Base-by-base conservation (phyloP, 2,797 vertebrate genomes). In the Sciaenops ocellatus region DNA sequence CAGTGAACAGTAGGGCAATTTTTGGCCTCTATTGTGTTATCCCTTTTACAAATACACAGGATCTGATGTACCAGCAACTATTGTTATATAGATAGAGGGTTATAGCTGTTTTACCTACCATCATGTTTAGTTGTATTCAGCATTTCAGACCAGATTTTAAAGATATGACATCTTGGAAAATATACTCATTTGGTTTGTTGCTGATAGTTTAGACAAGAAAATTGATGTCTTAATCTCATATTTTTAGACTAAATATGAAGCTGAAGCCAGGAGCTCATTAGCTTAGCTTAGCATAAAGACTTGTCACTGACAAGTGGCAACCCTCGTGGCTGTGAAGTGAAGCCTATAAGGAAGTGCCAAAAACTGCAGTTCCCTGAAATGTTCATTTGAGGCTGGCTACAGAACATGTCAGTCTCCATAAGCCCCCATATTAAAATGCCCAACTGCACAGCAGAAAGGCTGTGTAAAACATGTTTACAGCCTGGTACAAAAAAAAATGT, bases 1-100 rank as follows among this genome's bases (percentile, higher is more conserved):
- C 76, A 79, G 72, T 62, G 52, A 79, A 79, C 51, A 75, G 61
- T 34, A 24, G 30, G 15, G 46, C 70, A 48, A 54, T 24, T 77
- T 38, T 63, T 66, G 44, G 67, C 69, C 57, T 85, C 3, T 67
- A 18, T 48, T 48, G 51, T 78, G 85, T 72, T 8, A 78, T 82
- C 69, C 22, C n/a, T 74, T 77, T 61, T 50, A 66, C 38, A 76
- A 76, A 85, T 61, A 76, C 50, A 34, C 44, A 56, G 7, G 59
- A 69, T 65, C 55, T 12, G 75, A 79, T 62, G 63, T 72, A 54
- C 51, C 30, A 30, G 34, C 30, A 64, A 17, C 50, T 51, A 26
- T 24, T 24, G 9, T 10, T 11, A 2, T 28, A 22, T 63, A 70
- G 34, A 73, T 47, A 2, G 38, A 73, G 20, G 20, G 52, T 47